These are phyloP conservation scores for Amniataba percoides DNA, from an alignment of 2,797 vertebrate genomes.

Conservation along the genomic window DNA sequence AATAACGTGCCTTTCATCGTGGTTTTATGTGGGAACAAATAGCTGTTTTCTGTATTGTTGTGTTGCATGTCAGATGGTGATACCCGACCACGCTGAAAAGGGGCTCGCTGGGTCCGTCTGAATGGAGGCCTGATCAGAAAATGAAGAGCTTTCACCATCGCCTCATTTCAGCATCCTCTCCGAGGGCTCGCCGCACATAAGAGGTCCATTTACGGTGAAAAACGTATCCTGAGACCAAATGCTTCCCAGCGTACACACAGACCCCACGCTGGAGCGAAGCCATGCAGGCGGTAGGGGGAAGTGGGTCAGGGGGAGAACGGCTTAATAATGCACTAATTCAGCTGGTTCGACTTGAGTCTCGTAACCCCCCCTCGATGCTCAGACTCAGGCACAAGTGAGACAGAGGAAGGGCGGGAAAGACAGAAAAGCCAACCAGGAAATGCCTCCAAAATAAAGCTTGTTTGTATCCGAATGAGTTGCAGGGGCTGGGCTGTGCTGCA, in stretches of 20 bases:
- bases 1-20: slow-evolving; percentile 24
- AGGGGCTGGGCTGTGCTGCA: slow-evolving; percentile 13
- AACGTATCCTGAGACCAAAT: slow-evolving; percentile 48
- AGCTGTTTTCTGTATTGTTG: slow-evolving; percentile 18
- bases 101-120: slow-evolving; percentile 7
- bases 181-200: slow-evolving; percentile 38
- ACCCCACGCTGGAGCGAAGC: slow-evolving; percentile 46
- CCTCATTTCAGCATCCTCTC: slow-evolving; percentile 50
- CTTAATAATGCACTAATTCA: slow-evolving; percentile 75
- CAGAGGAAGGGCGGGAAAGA: slow-evolving; percentile 50
- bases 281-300: slow-evolving; percentile 46
- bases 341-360: slow-evolving; percentile 43
- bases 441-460: slow-evolving; percentile 58
- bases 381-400: slow-evolving; percentile 33
- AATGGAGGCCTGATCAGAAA: slow-evolving; percentile 47
- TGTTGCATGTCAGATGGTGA: slow-evolving; percentile 26
- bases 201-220: slow-evolving; percentile 69
- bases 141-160: slow-evolving; percentile 61
- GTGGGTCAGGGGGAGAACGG: slow-evolving; percentile 58
- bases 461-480: slow-evolving; percentile 26
- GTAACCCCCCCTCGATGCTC: slow-evolving; percentile 5
- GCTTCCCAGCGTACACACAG: slow-evolving; percentile 43
- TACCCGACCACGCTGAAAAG: slow-evolving; percentile 49
- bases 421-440: slow-evolving; percentile 58
- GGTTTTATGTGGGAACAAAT: slow-evolving; percentile 35